These are phyloP conservation scores for Caenorhabditis briggsae DNA, from an alignment of 1,140 invertebrate species.

Conservation along the genomic window DNA sequence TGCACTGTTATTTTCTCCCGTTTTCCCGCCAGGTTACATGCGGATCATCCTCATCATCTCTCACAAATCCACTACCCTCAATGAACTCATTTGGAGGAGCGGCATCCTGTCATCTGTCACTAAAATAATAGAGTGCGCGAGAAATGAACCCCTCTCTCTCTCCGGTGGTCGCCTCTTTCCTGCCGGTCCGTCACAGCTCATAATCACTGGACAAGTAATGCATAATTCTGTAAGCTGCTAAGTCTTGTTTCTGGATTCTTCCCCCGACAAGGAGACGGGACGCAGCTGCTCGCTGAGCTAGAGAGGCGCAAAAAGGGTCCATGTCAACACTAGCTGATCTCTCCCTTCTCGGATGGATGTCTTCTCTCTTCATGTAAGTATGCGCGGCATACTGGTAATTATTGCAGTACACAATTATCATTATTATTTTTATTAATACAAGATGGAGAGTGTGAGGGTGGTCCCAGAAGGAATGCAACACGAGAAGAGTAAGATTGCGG, in stretches of 20 bases:
- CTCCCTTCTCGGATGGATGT: slow-evolving; percentile 1
- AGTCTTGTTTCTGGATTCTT: slow-evolving; percentile 28
- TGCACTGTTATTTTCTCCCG: slow-evolving; percentile 19
- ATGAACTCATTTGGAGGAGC: slow-evolving; percentile 29
- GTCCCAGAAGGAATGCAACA: background rate
- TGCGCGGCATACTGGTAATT: slow-evolving; percentile 38
- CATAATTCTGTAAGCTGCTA: slow-evolving; percentile 50
- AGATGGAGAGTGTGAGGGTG: background rate
- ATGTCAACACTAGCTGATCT: slow-evolving; percentile 48
- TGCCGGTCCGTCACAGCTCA: slow-evolving; percentile 45
- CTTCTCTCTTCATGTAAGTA: background rate
- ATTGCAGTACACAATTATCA: slow-evolving; percentile 53
- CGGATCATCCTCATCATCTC: slow-evolving; percentile 10
- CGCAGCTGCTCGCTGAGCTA: slow-evolving; percentile 18
- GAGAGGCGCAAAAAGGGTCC: slow-evolving; percentile 17
- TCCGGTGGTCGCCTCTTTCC: background rate
- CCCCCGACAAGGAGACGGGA: slow-evolving; percentile 33
- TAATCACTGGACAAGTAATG: slow-evolving; percentile 56
- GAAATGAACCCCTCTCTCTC: slow-evolving; percentile 26
- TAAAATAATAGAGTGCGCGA: slow-evolving; percentile 48
- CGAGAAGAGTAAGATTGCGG: slow-evolving; percentile 18
- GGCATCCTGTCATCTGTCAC: slow-evolving; percentile 53
- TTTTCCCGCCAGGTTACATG: slow-evolving; percentile 30
- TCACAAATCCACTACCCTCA: slow-evolving; percentile 36
- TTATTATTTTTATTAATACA: slow-evolving; percentile 55